Evolutionary conservation across 2,888 invertebrate species (phyloP).

Genomic region (Drosophila leonis): DNA sequence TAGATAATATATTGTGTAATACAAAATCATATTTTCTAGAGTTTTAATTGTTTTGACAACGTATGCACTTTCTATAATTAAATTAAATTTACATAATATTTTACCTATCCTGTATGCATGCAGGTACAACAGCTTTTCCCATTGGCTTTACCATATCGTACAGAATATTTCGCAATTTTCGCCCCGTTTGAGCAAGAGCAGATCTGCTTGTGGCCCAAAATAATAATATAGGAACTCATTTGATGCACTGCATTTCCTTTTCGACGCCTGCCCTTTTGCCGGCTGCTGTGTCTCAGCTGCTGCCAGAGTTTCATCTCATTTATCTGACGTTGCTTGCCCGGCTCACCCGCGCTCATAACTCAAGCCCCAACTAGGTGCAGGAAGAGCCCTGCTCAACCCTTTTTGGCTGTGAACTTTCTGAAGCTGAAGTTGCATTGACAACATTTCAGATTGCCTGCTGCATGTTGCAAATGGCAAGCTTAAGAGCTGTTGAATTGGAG

Average conservation of each 20-base stretch:
- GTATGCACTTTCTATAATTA: not conserved
- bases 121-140: not conserved
- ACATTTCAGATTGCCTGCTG: constrained; percentile 50
- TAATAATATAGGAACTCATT: constrained; percentile 34
- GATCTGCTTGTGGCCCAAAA: constrained; percentile 9
- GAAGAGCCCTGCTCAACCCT: constrained; percentile 41
- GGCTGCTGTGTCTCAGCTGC: constrained; percentile 34
- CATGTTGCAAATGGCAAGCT: constrained; percentile 66
- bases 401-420: constrained; percentile 33
- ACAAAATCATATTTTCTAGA: too few species aligned
- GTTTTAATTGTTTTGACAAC: too few species aligned
- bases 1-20: too few species aligned
- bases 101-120: not conserved
- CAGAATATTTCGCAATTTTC: not conserved
- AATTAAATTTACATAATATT: not conserved
- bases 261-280: not conserved
- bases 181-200: not conserved
- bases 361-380: constrained; percentile 39
- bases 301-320: constrained; percentile 28
- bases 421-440: constrained; percentile 45
- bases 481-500: constrained; percentile 49
- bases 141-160: not conserved
- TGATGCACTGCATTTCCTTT: constrained; percentile 1
- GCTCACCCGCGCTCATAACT: constrained; percentile 39
- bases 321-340: constrained; percentile 17